Evolutionary conservation across 2,113 vertebrate genomes (phyloP).

Genomic region (Silurus glanis): DNA sequence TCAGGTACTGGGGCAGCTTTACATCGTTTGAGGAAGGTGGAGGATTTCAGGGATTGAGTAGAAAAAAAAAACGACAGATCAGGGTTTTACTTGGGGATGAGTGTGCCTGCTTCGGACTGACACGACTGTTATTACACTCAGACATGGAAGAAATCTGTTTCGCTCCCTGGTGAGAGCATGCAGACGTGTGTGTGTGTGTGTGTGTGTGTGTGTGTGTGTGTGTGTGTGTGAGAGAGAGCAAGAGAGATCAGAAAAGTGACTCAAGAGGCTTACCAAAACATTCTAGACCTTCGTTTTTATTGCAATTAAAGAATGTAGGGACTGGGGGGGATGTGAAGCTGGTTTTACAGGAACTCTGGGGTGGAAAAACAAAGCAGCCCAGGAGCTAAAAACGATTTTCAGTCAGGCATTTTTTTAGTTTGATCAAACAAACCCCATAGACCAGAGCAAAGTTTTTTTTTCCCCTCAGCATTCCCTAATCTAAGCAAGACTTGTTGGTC

Average conservation of each 20-base stretch:
- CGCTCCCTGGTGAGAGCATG: constrained; percentile 2
- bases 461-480: not conserved
- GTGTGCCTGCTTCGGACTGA: constrained; percentile 36
- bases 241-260: constrained; percentile 9
- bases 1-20: not conserved
- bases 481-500: not conserved
- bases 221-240: not conserved
- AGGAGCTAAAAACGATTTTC: not conserved
- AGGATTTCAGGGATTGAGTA: not conserved
- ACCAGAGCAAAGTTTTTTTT: too few relatives aligned
- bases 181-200: constrained; percentile 9
- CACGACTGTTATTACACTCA: constrained; percentile 41
- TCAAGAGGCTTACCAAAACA: constrained; percentile 1
- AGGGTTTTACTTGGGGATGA: not conserved
- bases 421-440: not conserved
- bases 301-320: constrained; percentile 6
- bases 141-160: constrained; percentile 34
- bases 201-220: constrained; percentile 1
- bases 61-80: not conserved
- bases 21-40: not conserved
- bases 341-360: not conserved
- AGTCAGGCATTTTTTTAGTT: not conserved
- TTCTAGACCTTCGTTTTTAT: constrained; percentile 25
- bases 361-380: not conserved
- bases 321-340: not conserved